Conservation (phyloP, 2,888 invertebrate species). For the Antheraea yamamai region DNA sequence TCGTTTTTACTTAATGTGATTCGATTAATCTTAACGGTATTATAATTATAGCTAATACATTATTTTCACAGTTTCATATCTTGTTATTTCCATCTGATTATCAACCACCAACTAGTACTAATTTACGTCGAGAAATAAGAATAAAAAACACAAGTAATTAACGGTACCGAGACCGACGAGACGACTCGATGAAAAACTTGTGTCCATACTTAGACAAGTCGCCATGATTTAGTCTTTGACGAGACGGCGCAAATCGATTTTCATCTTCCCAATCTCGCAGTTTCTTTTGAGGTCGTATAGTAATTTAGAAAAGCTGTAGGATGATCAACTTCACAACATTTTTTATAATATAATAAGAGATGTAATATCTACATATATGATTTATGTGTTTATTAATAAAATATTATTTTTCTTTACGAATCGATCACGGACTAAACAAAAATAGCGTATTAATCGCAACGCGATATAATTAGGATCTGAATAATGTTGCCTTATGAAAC, state of each 20-base stretch:
- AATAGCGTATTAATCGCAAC: too few relatives aligned
- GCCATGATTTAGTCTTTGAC: conserved; percentile 36
- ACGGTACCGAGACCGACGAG: conserved; percentile 36
- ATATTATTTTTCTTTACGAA: too few relatives aligned
- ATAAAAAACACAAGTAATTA: conserved; percentile 40
- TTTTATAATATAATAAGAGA: neutral
- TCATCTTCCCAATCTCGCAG: conserved; percentile 23
- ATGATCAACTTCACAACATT: neutral
- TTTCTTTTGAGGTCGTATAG: conserved; percentile 17
- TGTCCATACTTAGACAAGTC: conserved; percentile 48
- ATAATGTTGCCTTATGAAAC: too few relatives aligned
- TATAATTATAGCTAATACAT: conserved; percentile 1
- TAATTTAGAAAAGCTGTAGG: conserved; percentile 2
- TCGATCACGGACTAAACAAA: too few relatives aligned
- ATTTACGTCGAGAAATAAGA: conserved; percentile 20
- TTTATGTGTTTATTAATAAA: too few relatives aligned
- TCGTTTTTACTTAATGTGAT: neutral
- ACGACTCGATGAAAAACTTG: conserved; percentile 44
- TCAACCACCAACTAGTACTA: neutral
- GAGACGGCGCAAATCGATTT: conserved; percentile 31
- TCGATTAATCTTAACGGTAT: neutral
- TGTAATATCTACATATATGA: neutral
- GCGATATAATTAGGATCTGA: too few relatives aligned
- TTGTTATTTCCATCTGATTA: neutral
- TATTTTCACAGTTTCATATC: neutral